Conservation (phyloP, 2,113 vertebrate species). For the Colossoma macropomum region DNA sequence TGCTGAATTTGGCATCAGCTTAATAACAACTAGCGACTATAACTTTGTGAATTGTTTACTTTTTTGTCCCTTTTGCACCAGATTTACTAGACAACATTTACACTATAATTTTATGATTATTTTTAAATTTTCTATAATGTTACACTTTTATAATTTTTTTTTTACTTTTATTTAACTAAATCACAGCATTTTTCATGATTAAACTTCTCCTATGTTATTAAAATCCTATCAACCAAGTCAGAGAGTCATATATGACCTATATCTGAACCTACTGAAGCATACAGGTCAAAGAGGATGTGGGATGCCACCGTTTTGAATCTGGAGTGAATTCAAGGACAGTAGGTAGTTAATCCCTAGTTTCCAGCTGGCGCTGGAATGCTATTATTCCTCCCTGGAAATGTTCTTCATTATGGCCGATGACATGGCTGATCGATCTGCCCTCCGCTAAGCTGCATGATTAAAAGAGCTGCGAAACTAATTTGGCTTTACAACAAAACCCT, state of each 20-base stretch:
- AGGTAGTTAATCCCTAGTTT: conserved; percentile 3
- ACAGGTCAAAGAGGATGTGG: neutral
- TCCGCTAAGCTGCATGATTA: conserved; percentile 15
- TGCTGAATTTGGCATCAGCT: too few relatives aligned
- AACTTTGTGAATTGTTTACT: too few relatives aligned
- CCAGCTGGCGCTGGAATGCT: neutral
- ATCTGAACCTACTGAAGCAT: neutral
- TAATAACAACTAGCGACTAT: too few relatives aligned
- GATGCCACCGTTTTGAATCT: conserved; percentile 8
- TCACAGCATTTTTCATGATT: neutral
- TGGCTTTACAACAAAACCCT: conserved; percentile 34
- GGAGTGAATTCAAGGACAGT: neutral
- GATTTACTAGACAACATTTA: too few relatives aligned
- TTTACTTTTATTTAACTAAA: too few relatives aligned
- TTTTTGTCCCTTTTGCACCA: too few relatives aligned
- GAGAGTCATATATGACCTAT: neutral
- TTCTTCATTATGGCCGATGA: conserved; percentile 8
- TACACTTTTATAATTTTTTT: too few relatives aligned
- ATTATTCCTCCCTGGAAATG: neutral
- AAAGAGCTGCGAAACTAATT: conserved; percentile 39
- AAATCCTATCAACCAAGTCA: neutral
- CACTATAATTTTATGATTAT: too few relatives aligned
- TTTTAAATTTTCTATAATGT: too few relatives aligned
- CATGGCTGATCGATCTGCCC: conserved; percentile 15
- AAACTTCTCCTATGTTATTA: neutral